Conservation (phyloP, 2,797 vertebrate species). For the Lophotriccus pileatus region DNA sequence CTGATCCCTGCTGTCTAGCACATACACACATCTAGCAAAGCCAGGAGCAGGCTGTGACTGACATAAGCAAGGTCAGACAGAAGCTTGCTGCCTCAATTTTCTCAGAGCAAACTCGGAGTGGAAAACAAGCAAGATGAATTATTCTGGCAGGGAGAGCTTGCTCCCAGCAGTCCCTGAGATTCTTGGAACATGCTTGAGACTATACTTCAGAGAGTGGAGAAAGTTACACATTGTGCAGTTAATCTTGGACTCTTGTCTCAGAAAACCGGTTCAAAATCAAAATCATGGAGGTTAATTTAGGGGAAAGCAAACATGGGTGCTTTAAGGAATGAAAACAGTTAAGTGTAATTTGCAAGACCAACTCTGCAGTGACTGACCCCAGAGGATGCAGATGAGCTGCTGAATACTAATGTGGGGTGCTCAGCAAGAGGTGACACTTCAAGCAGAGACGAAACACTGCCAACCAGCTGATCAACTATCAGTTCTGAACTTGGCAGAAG, state of each 20-base stretch:
- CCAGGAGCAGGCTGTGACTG: conserved; percentile 8
- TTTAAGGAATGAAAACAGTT: neutral
- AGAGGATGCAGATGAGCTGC: neutral
- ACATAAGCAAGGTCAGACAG: conserved; percentile 14
- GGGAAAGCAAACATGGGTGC: neutral
- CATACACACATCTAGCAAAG: neutral
- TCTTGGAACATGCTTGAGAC: neutral
- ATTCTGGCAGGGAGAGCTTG: neutral
- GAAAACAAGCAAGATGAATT: conserved; percentile 44
- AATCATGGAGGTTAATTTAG: neutral
- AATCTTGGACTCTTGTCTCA: neutral
- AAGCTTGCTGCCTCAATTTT: conserved; percentile 29
- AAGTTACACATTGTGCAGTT: neutral
- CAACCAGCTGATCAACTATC: neutral
- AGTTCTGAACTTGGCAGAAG: neutral
- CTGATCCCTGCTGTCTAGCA: neutral
- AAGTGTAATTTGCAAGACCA: neutral
- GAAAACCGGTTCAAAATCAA: neutral
- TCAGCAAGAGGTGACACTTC: neutral
- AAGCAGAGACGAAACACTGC: neutral
- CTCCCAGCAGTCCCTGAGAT: neutral
- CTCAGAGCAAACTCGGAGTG: neutral
- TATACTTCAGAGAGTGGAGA: neutral
- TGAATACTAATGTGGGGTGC: neutral
- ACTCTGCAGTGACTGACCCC: neutral